Percentiles rank a stretch among this genome's conserved stretches.
phyloP scores from a whole-genome alignment of 2,113 vertebrate genomes.

The Coregonus clupeaformis region DNA sequence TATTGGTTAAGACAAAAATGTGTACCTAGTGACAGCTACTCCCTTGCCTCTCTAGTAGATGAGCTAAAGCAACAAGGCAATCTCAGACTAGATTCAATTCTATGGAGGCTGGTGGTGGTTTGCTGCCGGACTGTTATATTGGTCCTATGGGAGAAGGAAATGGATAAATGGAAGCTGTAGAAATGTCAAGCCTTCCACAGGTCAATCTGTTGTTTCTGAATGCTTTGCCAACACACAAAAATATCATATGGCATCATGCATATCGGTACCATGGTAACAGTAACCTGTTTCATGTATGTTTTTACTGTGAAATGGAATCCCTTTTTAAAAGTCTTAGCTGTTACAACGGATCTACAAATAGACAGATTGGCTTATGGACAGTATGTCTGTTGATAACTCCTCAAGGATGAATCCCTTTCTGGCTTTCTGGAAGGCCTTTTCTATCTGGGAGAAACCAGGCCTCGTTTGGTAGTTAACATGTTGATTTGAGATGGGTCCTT shows the following conservation, averaged over 20 bases:
- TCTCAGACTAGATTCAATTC: slow-evolving; percentile 44
- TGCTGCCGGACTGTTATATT: slow-evolving; percentile 45
- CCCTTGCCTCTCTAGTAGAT: slow-evolving; percentile 38
- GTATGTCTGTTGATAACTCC: neutral
- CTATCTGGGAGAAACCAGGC: neutral
- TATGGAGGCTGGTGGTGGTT: slow-evolving; percentile 8
- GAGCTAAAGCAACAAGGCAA: slow-evolving; percentile 47
- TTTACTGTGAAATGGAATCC: neutral
- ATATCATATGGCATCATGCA: too few species aligned
- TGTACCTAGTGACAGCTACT: neutral
- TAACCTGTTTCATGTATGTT: neutral
- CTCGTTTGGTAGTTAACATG: slow-evolving; percentile 11
- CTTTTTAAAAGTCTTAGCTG: neutral
- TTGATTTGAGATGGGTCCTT: slow-evolving; percentile 19
- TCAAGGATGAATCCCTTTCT: slow-evolving; percentile 13
- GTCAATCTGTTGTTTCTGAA: slow-evolving; percentile 27
- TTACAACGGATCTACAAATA: neutral
- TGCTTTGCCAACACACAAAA: slow-evolving; percentile 15
- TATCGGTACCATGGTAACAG: neutral
- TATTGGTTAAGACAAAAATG: slow-evolving; percentile 43
- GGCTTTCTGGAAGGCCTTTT: slow-evolving; percentile 9
- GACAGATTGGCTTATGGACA: neutral
- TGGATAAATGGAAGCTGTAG: slow-evolving; percentile 47
- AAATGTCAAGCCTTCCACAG: slow-evolving; percentile 38
- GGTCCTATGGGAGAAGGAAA: slow-evolving; percentile 50